Percentiles rank a stretch among this genome's conserved stretches.
phyloP scores from a whole-genome alignment of 23 tunicate species.

The Corella eumyota region DNA sequence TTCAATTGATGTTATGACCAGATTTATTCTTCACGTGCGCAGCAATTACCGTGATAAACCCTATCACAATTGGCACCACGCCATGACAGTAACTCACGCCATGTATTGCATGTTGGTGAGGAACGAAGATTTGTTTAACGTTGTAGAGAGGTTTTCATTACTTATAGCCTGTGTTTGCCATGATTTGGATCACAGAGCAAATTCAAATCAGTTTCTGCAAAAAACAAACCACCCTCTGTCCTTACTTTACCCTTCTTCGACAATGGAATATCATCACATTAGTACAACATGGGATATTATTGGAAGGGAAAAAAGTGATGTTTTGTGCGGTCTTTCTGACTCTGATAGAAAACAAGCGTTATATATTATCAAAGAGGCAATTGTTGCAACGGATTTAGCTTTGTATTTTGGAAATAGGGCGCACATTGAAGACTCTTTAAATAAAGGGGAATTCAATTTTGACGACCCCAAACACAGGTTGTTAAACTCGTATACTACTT shows the following conservation, averaged over 20 bases:
- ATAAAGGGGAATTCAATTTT: conserved; percentile 27
- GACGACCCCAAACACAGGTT: conserved; percentile 37
- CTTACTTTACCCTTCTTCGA: conserved; percentile 50
- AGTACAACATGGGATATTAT: conserved; percentile 27
- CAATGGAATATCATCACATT: conserved; percentile 73
- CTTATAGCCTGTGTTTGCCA: conserved; percentile 56
- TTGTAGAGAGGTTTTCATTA: conserved; percentile 30
- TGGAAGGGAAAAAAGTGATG: conserved; percentile 17
- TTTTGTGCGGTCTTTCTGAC: conserved; percentile 9
- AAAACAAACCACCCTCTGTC: conserved; percentile 38
- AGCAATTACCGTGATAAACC: conserved; percentile 49
- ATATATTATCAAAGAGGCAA: conserved; percentile 17
- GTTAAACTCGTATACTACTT: too few relatives aligned
- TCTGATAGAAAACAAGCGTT: conserved; percentile 18
- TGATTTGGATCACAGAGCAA: conserved; percentile 68
- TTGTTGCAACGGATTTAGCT: conserved; percentile 63
- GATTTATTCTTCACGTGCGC: conserved; percentile 42
- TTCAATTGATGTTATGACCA: conserved; percentile 22
- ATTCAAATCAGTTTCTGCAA: conserved; percentile 58
- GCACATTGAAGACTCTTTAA: conserved; percentile 17
- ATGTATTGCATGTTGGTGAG: conserved; percentile 66
- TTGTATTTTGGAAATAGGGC: conserved; percentile 47
- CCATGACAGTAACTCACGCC: conserved; percentile 65
- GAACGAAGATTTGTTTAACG: conserved; percentile 23
- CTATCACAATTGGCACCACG: conserved; percentile 86